phyloP scores from a whole-genome alignment of 53 echinoderm and acorn worm genomes.

The Actinopyga echinites region DNA sequence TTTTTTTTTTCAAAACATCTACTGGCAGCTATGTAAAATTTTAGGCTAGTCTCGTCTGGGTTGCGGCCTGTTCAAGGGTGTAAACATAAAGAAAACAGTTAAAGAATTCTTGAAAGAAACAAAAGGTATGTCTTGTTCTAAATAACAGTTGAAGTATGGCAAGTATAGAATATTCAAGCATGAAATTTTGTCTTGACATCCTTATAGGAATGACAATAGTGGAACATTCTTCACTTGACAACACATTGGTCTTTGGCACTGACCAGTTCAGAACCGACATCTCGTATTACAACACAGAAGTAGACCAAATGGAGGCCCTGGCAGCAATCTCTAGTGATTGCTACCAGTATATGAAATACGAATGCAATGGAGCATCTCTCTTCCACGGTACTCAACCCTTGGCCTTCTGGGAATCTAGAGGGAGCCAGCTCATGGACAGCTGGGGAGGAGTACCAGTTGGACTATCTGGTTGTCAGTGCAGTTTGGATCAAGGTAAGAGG shows the following conservation, averaged over 20 bases:
- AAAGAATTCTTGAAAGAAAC: too few relatives aligned
- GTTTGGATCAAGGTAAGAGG: not conserved
- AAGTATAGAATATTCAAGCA: too few relatives aligned
- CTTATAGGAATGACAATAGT: slow-evolving; percentile 3
- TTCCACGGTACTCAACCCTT: not conserved
- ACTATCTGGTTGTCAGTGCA: slow-evolving; percentile 31
- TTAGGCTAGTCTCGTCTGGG: too few relatives aligned
- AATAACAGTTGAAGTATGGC: too few relatives aligned
- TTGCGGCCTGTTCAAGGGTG: too few relatives aligned
- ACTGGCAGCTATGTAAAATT: too few relatives aligned
- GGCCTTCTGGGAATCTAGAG: slow-evolving; percentile 30
- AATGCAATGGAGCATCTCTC: slow-evolving; percentile 46
- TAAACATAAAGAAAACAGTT: too few relatives aligned
- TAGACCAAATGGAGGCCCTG: slow-evolving; percentile 55
- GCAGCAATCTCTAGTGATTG: slow-evolving; percentile 38
- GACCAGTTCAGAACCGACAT: slow-evolving; percentile 41
- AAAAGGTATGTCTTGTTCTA: too few relatives aligned
- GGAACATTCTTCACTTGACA: slow-evolving; percentile 1
- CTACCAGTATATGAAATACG: slow-evolving; percentile 26
- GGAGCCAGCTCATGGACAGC: slow-evolving; percentile 1
- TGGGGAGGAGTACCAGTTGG: slow-evolving; percentile 47
- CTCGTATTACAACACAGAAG: slow-evolving; percentile 42
- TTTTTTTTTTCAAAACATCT: too few relatives aligned
- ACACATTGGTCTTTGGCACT: not conserved
- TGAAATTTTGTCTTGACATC: too few relatives aligned